These are phyloP conservation scores for Embidobia sp. DNA, from an alignment of 2,888 invertebrate genomes.

Conservation along the genomic window DNA sequence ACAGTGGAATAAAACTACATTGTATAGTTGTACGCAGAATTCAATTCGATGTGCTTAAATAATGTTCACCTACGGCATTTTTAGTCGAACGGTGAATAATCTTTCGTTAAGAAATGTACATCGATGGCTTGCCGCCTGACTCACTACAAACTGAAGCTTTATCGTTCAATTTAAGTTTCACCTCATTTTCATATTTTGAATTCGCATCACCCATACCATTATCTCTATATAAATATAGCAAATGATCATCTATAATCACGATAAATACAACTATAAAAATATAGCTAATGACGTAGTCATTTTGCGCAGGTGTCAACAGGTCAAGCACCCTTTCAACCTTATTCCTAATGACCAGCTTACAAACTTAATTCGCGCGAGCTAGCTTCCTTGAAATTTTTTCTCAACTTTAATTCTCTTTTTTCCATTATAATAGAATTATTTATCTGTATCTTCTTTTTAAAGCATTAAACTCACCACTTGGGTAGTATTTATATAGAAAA, in stretches of 20 bases:
- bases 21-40: slow-evolving; percentile 37
- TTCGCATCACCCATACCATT: slow-evolving; percentile 29
- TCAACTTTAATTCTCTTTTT: slow-evolving; percentile 25
- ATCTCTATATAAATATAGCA: slow-evolving; percentile 56
- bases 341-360: slow-evolving; percentile 66
- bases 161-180: too few species aligned
- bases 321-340: slow-evolving; percentile 71
- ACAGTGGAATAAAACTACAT: slow-evolving; percentile 22
- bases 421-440: slow-evolving; percentile 38
- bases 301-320: slow-evolving; percentile 47
- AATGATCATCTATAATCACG: slow-evolving; percentile 55
- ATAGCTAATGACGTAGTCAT: slow-evolving; percentile 57
- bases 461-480: slow-evolving; percentile 44
- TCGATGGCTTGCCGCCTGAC: too few species aligned
- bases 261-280: slow-evolving; percentile 64
- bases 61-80: slow-evolving; percentile 10
- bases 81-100: slow-evolving; percentile 21
- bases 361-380: slow-evolving; percentile 66
- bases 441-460: slow-evolving; percentile 7
- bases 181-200: slow-evolving; percentile 28
- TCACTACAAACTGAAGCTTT: too few species aligned
- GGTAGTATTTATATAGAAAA: slow-evolving; percentile 55
- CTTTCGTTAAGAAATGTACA: too few species aligned
- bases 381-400: slow-evolving; percentile 25
- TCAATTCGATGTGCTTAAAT: slow-evolving; percentile 9